Base-by-base conservation (phyloP, 2,113 vertebrate genomes). In the Uria aalge region DNA sequence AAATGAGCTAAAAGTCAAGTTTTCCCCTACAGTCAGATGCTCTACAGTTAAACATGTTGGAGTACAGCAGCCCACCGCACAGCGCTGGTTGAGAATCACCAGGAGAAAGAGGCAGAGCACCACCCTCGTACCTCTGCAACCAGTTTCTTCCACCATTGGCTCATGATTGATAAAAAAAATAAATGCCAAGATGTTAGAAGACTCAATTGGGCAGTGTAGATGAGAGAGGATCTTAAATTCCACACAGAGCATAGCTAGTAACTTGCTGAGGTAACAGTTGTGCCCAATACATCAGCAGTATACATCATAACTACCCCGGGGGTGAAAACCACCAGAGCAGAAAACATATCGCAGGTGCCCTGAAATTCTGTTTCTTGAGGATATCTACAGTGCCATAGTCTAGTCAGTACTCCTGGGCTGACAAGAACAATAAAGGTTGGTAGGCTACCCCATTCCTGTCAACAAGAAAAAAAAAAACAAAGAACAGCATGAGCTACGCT, bases 251-350 rank as follows among this genome's bases (percentile, higher is more conserved):
- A 85, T 3, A 71, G 64, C 59, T 55, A 81, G 60, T 74, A 93
- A 60, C 50, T 38, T 91, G 95, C 85, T 95, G 95, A 93, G 85
- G 76, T 91, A 89, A 93, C 76, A 81, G 60, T 93, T 95, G 64
- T 75, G 88, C 56, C 79, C 63, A 78, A 60, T 24, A 64, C 52
- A 81, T 88, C 90, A 92, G 64, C 53, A 59, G 84, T 79, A 68
- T 59, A 88, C 71, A 88, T 47, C 68, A 71, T 30, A 75, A 77
- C 40, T 78, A 84, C 59, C 85, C 76, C 27, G 74, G 52, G 92
- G 85, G 64, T 68, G 43, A 88, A 94, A 95, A 76, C 56, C 41
- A 59, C 47, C 64, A 41, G 60, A 84, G 79, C 68, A 95, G 88
- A 96, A 93, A 86, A 80, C n/a, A 56, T 48, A 53, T 72, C 27